Base-by-base conservation (phyloP, 2,888 invertebrate species). In the Diadegma fenestrale region DNA sequence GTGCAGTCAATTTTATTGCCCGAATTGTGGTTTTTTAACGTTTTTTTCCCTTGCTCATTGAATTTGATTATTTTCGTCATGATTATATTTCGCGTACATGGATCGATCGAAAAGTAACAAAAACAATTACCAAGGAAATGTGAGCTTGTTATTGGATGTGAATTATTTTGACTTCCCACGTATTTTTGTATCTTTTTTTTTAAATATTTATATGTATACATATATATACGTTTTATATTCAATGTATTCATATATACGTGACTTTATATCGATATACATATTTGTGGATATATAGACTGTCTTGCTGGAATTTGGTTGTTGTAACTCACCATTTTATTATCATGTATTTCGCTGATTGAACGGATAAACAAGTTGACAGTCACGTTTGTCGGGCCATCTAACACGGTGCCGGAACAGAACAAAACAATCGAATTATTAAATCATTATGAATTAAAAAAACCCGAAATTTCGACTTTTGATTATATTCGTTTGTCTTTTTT, bases 301-400 rank as follows among this genome's bases (percentile, higher is more conserved):
- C 91, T 91, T 91, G 90, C 88, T 91, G 90, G 88, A 89, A 88
- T 89, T 89, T 90, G 89, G 63, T 87, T 89, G 88, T 92, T 92
- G 90, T 78, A 61, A 98, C 98, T 98, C 97, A 98, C 99, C 99
- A 99, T 99, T 96, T 98, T 98, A 95, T 98, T 98, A 97, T 99
- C 99, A 95, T 98, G 98, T 96, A 99, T 99, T 97, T 98, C 98
- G 96, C 98, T 98, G 96, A 99, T 98, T 96, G 98, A 99, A 94
- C 99, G 97, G 91, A 99, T 97, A 95, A 96, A 98, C 96, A 99
- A 96, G 97, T 99, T 99, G 96, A 99, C 98, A 94, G 95, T 95
- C 94, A 99, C 98, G 95, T 96, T 95, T 94, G 98, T 98, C 93
- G 98, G 97, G 94, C 96, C 96, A 95, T 97, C 97, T 95, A 96